Conservation (phyloP, 1,140 invertebrate species). For the Oreohelix idahoensis region DNA sequence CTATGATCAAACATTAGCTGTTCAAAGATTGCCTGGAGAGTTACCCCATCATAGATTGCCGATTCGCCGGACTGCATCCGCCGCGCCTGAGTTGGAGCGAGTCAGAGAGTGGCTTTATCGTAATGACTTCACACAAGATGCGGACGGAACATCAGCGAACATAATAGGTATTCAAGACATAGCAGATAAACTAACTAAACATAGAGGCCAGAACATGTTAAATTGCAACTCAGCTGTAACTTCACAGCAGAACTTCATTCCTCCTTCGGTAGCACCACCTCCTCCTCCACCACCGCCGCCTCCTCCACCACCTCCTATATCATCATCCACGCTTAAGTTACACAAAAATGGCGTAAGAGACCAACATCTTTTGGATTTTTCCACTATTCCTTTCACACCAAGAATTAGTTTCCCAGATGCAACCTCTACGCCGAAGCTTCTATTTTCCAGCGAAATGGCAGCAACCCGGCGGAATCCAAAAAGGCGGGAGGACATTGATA, state of each 20-base stretch:
- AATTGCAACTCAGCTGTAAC: not conserved
- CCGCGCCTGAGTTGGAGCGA: conserved; percentile 16
- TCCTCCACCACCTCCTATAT: not conserved
- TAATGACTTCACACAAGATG: conserved; percentile 23
- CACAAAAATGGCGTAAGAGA: not conserved
- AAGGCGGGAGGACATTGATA: too few species aligned
- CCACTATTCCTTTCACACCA: not conserved
- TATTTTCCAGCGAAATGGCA: conserved; percentile 5
- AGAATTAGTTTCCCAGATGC: not conserved
- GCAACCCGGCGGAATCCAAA: not conserved
- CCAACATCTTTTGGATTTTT: not conserved
- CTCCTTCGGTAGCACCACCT: not conserved
- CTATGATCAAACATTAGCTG: conserved; percentile 55
- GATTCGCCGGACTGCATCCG: not conserved
- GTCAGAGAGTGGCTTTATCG: conserved; percentile 20
- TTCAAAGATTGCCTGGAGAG: conserved; percentile 41
- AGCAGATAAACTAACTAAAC: not conserved
- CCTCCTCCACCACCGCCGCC: not conserved
- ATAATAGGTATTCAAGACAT: not conserved
- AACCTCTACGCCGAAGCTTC: not conserved
- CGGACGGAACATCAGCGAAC: not conserved
- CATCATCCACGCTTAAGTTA: not conserved
- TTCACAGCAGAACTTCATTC: not conserved
- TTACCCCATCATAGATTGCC: not conserved
- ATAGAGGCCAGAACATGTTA: not conserved